Base-by-base conservation (phyloP, 37 sponge, comb jelly and placozoan species). In the Theonella swinhoei region DNA sequence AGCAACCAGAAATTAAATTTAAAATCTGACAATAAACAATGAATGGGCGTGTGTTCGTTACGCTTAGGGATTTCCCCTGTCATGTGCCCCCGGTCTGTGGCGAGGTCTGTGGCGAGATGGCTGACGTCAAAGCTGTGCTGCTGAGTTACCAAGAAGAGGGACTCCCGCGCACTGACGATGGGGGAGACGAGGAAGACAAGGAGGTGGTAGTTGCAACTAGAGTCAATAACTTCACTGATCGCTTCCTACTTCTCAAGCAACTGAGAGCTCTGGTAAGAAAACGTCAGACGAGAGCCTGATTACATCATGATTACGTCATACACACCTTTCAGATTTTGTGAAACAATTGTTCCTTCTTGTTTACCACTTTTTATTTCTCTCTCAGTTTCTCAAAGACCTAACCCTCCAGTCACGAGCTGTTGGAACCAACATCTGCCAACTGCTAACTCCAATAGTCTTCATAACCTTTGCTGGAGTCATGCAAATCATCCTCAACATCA, bases 381-480 rank as follows among this genome's bases (percentile, higher is more conserved):
- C 65, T 0, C 61, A 93, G 93, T 93, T 93, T 73, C 79, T 93
- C 33, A 93, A 85, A 70, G 83, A 89, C 78, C 61, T 89, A 8
- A 82, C 90, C 1, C 83, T 93, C 0, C 93, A 89, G 75, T 74
- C 59, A 41, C 69, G 86, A 23, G 75, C 93, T 11, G 42, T 66
- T 32, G 78, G 40, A 11, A 85, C 86, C 85, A 85, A 80, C 39
- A 30, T 93, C 33, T 93, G 93, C 75, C 93, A 93, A 80, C 61
- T 93, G 23, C 74, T 93, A 8, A 89, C 83, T 77, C 93, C 93
- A 1, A 28, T 86, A 3, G 68, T 89, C 31, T 81, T 93, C 75
- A 69, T 93, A 29, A 23, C 37, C 24, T 86, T 93, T 76, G 90
- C 86, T 0, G 93, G 93, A 2, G 42, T 93, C 61, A 86, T 93